These are phyloP conservation scores for Otolemur garnettii DNA, from an alignment of 2,113 vertebrate genomes.

Conservation along the genomic window DNA sequence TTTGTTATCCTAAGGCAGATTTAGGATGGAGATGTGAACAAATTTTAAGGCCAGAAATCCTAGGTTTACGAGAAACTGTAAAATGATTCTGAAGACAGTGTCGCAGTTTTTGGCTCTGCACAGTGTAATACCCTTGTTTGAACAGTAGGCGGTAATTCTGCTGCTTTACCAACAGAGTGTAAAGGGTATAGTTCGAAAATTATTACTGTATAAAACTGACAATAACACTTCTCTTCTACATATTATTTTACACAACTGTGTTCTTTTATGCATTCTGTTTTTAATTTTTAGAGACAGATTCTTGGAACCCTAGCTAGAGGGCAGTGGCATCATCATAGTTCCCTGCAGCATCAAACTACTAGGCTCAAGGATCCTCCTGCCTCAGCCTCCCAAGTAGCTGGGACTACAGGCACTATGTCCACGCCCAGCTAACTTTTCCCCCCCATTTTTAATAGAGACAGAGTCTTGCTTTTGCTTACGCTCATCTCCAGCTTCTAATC, in stretches of 20 bases:
- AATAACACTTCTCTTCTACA: background rate
- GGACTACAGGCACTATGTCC: no score
- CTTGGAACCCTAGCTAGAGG: no score
- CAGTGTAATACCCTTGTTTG: background rate
- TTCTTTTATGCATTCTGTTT: background rate
- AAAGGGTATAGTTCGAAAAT: background rate
- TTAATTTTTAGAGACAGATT: no score
- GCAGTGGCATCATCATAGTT: no score
- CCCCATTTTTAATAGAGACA: no score
- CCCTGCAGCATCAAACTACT: no score
- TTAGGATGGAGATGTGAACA: background rate
- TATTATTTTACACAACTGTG: background rate
- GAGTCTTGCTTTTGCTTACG: no score
- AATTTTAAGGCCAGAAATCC: background rate
- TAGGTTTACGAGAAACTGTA: background rate
- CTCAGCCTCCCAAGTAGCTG: no score
- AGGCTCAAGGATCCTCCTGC: no score
- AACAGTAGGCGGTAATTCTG: fast-evolving
- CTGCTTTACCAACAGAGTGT: background rate
- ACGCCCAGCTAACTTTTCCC: no score
- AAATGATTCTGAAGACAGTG: background rate
- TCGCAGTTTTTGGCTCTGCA: background rate
- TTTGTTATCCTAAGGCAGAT: background rate
- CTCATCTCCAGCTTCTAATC: no score
- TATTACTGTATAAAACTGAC: background rate